phyloP scores from a whole-genome alignment of 2,888 invertebrate genomes.

The Orthonychiurus folsomi region DNA sequence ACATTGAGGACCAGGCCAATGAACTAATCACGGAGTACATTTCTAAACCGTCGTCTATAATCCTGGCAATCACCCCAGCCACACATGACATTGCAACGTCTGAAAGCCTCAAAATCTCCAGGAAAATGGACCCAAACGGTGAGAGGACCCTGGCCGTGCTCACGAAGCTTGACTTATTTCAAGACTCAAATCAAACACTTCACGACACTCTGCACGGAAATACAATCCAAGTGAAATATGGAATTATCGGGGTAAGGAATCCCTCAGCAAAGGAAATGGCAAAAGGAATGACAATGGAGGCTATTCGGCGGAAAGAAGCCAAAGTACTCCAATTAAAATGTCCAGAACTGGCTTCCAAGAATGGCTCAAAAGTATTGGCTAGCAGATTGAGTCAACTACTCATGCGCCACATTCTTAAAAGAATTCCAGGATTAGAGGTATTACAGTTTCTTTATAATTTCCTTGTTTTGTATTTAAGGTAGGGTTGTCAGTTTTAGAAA shows the following conservation, averaged over 20 bases:
- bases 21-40: constrained; percentile 82
- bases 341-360: neutral
- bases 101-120: constrained; percentile 90
- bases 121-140: constrained; percentile 95
- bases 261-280: neutral
- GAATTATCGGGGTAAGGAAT: neutral
- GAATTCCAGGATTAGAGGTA: neutral
- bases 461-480: neutral
- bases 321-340: neutral
- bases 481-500: neutral
- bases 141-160: constrained; percentile 86
- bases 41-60: constrained; percentile 93
- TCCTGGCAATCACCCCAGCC: constrained; percentile 92
- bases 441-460: neutral
- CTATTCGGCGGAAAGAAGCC: neutral
- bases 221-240: no score
- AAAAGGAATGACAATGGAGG: neutral
- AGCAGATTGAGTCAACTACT: neutral
- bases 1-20: constrained; percentile 89
- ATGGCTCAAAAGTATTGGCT: neutral
- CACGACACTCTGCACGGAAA: neutral
- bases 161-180: constrained; percentile 93
- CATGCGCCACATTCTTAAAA: neutral
- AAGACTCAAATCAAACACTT: no score
- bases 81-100: constrained; percentile 99